These are phyloP conservation scores for Agonum fuliginosum DNA, from an alignment of 2,888 invertebrate species.

Conservation along the genomic window DNA sequence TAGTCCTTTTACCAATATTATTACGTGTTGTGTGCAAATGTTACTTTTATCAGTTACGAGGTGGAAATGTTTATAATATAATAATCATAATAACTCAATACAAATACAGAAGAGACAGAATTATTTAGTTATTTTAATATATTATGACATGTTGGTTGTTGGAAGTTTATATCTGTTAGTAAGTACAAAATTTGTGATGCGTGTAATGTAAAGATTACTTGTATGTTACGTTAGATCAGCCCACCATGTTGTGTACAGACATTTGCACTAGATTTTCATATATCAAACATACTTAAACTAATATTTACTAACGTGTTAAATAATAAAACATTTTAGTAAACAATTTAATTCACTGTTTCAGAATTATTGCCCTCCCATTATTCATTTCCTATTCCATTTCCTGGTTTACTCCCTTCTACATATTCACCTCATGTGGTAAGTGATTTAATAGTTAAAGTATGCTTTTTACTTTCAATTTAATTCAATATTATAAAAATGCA, in stretches of 20 bases:
- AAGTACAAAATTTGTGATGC: constrained; percentile 59
- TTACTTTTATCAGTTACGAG: no score
- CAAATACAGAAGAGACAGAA: background rate
- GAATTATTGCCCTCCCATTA: background rate
- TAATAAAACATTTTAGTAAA: constrained; percentile 53
- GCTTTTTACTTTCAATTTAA: no score
- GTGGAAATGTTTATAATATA: constrained; percentile 42
- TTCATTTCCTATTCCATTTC: no score
- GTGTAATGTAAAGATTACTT: constrained; percentile 29
- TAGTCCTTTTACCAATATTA: constrained; percentile 60
- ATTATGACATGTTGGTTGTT: constrained; percentile 38
- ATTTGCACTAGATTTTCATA: constrained; percentile 52
- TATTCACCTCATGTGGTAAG: no score
- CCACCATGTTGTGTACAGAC: constrained; percentile 60
- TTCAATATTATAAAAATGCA: no score
- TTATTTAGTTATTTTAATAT: constrained; percentile 3
- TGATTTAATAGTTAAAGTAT: no score
- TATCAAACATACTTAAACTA: constrained; percentile 36
- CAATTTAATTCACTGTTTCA: background rate
- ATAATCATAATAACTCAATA: background rate
- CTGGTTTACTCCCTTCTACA: no score
- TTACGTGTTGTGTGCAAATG: constrained; percentile 17
- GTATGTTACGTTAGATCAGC: constrained; percentile 45
- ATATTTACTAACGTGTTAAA: constrained; percentile 55
- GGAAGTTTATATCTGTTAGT: constrained; percentile 55